Base-by-base conservation (phyloP, 2,113 vertebrate species). In the Penelope pileata region DNA sequence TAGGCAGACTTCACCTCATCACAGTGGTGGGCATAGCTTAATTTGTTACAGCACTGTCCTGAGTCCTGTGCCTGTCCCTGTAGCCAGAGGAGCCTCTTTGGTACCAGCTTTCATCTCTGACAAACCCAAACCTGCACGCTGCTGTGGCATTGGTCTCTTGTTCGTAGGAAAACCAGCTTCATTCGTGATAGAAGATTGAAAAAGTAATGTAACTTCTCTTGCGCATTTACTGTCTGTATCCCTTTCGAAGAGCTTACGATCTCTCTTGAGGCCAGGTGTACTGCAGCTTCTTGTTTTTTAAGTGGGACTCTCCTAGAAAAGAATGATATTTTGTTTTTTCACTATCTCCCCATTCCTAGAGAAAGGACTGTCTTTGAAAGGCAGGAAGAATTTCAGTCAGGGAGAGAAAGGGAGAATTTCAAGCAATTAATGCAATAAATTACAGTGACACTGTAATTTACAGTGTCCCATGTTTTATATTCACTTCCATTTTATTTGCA, bases 251-350 rank as follows among this genome's bases (percentile, higher is more conserved):
- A 27, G 27, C 8, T 62, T 17, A 12, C 23, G 22, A 0, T 38
- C 45, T 26, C 70, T 32, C 12, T 70, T 54, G 0, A 0, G 10
- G 24, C 23, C 23, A 58, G 23, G 21, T 40, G 7, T 54, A 12
- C 22, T 27, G 10, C 22, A 7, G 12, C 10, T 62, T 29, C 50
- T 3, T 53, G 21, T 42, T 29, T 47, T 62, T 70, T 67, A n/a
- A 62, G 50, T 12, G 48, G 23, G 17, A n/a, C 13, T 3, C 15
- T 47, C n/a, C 11, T 10, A 3, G 67, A 24, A n/a, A 56, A 50
- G 29, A 85, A 3, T 58, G 23, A 9, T 87, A 2, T 80, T 82
- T 45, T 22, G 6, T 79, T 73, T 64, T 32, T 45, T 79, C 53
- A 7, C 18, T 62, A 2, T 58, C 18, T 83, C 21, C 21, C 29